Evolutionary conservation across 1,140 invertebrate genomes (phyloP).

Genomic region (Cotesia chilonis): DNA sequence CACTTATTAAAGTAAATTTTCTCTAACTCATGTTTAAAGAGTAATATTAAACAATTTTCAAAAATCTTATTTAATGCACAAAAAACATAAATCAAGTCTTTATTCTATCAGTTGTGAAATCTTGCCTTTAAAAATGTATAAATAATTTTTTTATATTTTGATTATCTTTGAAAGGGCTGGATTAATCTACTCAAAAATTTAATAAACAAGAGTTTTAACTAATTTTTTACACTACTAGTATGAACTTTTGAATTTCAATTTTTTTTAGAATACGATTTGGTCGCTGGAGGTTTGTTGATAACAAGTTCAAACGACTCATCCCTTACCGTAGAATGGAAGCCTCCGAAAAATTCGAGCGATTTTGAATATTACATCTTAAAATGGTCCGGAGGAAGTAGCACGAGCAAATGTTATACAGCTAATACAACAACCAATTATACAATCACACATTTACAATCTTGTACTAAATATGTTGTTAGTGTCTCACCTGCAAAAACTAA

Average conservation of each 20-base stretch:
- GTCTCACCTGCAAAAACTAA: constrained; percentile 25
- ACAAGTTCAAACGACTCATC: not conserved
- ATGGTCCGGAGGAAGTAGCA: not conserved
- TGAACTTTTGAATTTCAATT: not conserved
- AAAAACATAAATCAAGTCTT: too few relatives aligned
- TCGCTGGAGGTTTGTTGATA: constrained; percentile 12
- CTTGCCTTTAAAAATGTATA: too few relatives aligned
- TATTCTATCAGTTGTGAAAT: too few relatives aligned
- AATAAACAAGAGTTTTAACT: too few relatives aligned
- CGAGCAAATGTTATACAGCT: not conserved
- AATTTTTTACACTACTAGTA: too few relatives aligned
- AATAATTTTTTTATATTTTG: too few relatives aligned
- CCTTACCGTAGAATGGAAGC: constrained; percentile 23
- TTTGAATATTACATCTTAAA: constrained; percentile 18
- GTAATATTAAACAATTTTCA: too few relatives aligned
- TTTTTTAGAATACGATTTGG: constrained; percentile 23
- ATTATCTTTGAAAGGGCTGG: too few relatives aligned
- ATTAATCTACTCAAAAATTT: too few relatives aligned
- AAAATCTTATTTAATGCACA: too few relatives aligned
- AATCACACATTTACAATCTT: constrained; percentile 37
- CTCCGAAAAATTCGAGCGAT: constrained; percentile 2
- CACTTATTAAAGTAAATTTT: too few relatives aligned
- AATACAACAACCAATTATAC: constrained; percentile 9
- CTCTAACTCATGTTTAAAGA: too few relatives aligned
- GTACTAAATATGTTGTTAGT: constrained; percentile 41